Evolutionary conservation across 2,888 invertebrate species (phyloP), one percentile per base, ranked within the genome.

Genomic region (Athalia circularis): DNA sequence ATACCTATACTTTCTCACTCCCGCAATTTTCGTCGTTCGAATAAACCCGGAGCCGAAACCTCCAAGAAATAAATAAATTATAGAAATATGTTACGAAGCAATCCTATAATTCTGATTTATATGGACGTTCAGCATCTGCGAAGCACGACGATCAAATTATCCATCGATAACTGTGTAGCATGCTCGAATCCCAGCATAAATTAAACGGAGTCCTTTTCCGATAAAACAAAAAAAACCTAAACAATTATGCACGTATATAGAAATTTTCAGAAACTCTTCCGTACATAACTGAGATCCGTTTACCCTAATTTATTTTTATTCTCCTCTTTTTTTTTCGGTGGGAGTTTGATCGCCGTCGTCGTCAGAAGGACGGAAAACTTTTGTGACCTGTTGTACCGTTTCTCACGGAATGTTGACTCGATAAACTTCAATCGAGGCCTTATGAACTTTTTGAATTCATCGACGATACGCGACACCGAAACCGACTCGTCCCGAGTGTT

Each of bases 391-490:
- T 68, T 11, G 43, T 7, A 50, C 13, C 29, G n/a, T 54, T 48
- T 65, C 43, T n/a, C n/a, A 64, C 15, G 64, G 47, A 68, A 50
- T 68, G 52, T 68, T 68, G 11, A 52, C 68, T 43, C 50, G 52
- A 68, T 52, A 68, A 50, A 52, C n/a, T 54, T 54, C 54, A 54
- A 68, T 54, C 52, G 52, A 29, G 29, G 50, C 5, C 11, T 54
- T 29, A 29, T 29, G 2, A n/a, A 68, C 54, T 68, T 68, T 15
- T 43, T 29, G 3, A 68, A 68, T 47, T 68, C 54, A 54, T 68
- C 52, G 52, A 68, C 54, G n/a, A 59, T 7, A 68, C 29, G 9
- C 11, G 5, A 68, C 50, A 50, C 13, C 67, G 50, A 67, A 50
- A 65, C 65, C 48, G 65, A 29, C 29, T 29, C 29, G 29, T 29